Base-by-base conservation (phyloP, 2,797 vertebrate species). In the Syngnathus acus region DNA sequence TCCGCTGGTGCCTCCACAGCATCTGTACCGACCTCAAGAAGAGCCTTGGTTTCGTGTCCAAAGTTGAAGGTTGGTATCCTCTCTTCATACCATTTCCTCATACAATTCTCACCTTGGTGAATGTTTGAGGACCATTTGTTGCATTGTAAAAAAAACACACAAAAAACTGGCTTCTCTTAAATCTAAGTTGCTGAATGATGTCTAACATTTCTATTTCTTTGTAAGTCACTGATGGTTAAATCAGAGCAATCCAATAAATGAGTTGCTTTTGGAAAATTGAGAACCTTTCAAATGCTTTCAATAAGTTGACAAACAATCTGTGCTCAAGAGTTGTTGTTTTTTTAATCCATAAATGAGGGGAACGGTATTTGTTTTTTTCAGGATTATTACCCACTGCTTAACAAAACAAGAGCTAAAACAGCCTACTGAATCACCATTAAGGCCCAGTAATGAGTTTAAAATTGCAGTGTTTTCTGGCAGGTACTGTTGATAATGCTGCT, bases 1-100 rank as follows among this genome's bases (percentile, higher is more conserved):
- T 99, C 88, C 97, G 97, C 72, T 98, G 95, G 96, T 99, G 97
- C 74, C 93, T 99, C 64, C 96, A 98, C 82, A 93, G 94, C 78
- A 98, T 99, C 91, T 99, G 97, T 84, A 94, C 93, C 0, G 97
- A 99, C 80, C 94, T 99, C 66, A 98, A 98, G 87, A 95, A 97
- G 79, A 99, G 96, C 81, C 92, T 99, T 0, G 97, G 97, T 51
- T 97, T 99, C 0, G 90, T 99, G 83, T 96, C 97, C 64, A 99
- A 97, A 65, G 95, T 98, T 4, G 95, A 95, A 95, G 93, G 97
- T 99, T 66, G 64, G 92, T 64, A 32, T 43, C 43, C 23, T 37
- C 9, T 37, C 9, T 14, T 19, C 38, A 9, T 19, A n/a, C 17
- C 4, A 61, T 6, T 60, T 40, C 38, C 11, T 21, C 2, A 37